Percentiles rank a stretch among this genome's conserved stretches.
Conservation (phyloP, 2,113 vertebrate genomes). For the Sigmodon hispidus region DNA sequence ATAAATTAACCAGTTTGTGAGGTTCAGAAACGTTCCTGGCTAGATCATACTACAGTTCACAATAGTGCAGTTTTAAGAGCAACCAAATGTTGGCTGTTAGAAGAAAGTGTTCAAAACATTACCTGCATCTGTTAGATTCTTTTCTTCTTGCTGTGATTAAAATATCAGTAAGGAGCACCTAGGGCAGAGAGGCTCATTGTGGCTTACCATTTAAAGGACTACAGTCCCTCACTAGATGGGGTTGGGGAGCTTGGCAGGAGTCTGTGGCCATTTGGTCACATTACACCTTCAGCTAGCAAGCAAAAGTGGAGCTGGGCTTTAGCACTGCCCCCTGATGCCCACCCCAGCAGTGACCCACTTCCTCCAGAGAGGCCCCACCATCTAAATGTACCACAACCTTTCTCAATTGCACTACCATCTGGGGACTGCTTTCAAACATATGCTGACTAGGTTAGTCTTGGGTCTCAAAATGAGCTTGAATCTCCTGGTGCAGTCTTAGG, state of each 20-base stretch:
- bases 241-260: too few relatives aligned
- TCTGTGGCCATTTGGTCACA: neutral
- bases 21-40: neutral
- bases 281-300: neutral
- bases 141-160: neutral
- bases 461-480: neutral
- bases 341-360: neutral
- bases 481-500: neutral
- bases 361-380: neutral
- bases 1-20: neutral
- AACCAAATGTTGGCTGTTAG: neutral
- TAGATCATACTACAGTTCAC: neutral
- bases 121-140: neutral
- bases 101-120: neutral
- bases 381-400: neutral
- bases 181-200: neutral
- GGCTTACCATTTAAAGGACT: neutral
- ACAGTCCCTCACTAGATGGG: neutral
- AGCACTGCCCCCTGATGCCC: too few relatives aligned
- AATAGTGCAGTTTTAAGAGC: constrained; percentile 9
- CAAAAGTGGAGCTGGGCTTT: neutral
- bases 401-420: neutral
- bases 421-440: neutral
- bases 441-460: neutral
- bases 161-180: neutral